phyloP scores from a whole-genome alignment of 2,797 vertebrate species.

The Phaenicophaeus curvirostris region DNA sequence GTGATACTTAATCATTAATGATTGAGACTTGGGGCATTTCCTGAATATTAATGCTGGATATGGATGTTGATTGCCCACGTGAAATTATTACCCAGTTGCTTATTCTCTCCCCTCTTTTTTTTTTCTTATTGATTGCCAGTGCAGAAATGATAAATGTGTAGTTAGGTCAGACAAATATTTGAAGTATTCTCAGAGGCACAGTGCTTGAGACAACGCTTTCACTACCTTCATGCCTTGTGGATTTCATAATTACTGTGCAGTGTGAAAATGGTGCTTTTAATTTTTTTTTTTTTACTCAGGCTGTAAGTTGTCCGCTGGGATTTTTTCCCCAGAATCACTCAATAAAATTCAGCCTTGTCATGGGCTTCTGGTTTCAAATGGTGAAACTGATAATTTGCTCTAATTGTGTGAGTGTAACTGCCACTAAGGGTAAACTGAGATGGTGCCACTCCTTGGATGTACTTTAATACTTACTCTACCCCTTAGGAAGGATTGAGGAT shows the following conservation, averaged over 20 bases:
- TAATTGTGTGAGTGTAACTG: slow-evolving; percentile 17
- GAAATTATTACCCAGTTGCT: slow-evolving; percentile 3
- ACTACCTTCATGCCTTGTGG: not conserved
- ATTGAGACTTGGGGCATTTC: slow-evolving; percentile 59
- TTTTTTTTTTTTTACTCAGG: not conserved
- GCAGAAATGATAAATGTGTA: not conserved
- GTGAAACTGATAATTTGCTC: not conserved
- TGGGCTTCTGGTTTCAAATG: not conserved
- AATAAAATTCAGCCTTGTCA: not conserved
- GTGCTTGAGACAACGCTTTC: not conserved
- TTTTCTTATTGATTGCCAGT: not conserved
- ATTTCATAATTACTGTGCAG: not conserved
- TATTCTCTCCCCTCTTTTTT: not conserved
- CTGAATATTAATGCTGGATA: slow-evolving; percentile 59
- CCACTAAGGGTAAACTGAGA: not conserved
- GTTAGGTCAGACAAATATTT: not conserved
- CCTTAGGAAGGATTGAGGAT: not conserved
- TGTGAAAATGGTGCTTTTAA: not conserved
- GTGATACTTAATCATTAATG: slow-evolving; percentile 59
- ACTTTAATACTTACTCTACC: slow-evolving; percentile 44
- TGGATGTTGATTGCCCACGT: slow-evolving; percentile 31
- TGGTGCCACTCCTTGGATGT: not conserved
- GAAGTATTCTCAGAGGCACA: not conserved
- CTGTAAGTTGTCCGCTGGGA: not conserved
- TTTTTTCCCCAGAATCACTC: not conserved